These are phyloP conservation scores for Solenodon paradoxus DNA, from an alignment of 2,113 vertebrate genomes.

Conservation along the genomic window DNA sequence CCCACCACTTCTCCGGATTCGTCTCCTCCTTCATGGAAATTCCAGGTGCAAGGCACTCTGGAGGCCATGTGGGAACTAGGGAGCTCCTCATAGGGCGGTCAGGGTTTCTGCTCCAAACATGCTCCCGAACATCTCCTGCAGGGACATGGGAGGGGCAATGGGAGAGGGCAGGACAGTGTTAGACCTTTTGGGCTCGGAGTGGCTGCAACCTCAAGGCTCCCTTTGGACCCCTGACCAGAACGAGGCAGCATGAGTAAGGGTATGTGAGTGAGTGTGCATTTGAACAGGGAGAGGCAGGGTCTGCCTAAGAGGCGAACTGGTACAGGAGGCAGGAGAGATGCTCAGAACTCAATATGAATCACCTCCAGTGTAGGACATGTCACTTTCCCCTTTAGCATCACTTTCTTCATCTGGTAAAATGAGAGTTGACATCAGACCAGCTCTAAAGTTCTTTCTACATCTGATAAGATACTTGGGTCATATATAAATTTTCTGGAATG, in stretches of 20 bases:
- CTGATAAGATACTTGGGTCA: neutral
- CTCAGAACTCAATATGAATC: neutral
- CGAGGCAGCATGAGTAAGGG: neutral
- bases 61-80: neutral
- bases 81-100: conserved; percentile 82
- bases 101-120: conserved; percentile 86
- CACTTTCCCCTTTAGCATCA: neutral
- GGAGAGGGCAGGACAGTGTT: neutral
- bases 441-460: neutral
- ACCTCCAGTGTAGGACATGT: accelerated
- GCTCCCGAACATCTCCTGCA: conserved; percentile 87
- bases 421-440: neutral
- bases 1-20: neutral
- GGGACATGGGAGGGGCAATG: neutral
- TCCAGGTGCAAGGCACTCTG: neutral
- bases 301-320: neutral
- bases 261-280: neutral
- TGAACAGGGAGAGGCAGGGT: neutral
- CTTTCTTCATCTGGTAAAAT: neutral
- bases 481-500: neutral
- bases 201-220: neutral
- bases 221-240: neutral
- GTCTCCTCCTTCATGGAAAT: neutral
- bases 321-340: neutral
- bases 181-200: neutral